Evolutionary conservation across 2,888 invertebrate species (phyloP).

Genomic region (Hymenopus coronatus): DNA sequence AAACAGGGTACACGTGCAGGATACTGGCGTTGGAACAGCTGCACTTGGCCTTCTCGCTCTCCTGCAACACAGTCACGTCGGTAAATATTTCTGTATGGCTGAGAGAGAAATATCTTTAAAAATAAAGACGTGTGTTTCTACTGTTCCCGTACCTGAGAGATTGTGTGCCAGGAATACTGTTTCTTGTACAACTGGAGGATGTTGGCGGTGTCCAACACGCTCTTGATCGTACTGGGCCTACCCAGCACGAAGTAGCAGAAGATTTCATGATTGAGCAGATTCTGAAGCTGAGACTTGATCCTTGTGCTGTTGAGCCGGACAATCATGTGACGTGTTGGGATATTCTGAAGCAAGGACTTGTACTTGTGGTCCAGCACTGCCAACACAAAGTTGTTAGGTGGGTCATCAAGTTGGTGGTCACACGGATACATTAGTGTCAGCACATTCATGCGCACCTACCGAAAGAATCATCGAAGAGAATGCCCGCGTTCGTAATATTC

Average conservation of each 20-base stretch:
- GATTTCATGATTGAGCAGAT: constrained; percentile 76
- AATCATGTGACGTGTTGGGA: constrained; percentile 87
- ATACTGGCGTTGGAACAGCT: constrained; percentile 74
- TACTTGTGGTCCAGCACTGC: constrained; percentile 91
- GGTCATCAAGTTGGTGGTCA: too few species aligned
- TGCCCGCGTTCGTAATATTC: constrained; percentile 88
- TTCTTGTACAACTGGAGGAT: constrained; percentile 73
- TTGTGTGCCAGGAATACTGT: constrained; percentile 84
- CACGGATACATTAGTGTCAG: background rate
- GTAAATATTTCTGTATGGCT: too few species aligned
- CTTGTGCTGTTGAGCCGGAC: constrained; percentile 41
- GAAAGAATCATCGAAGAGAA: constrained; percentile 84
- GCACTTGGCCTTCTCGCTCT: constrained; percentile 70
- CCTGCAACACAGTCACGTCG: constrained; percentile 44
- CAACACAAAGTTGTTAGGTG: background rate
- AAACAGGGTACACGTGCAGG: constrained; percentile 69
- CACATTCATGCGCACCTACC: constrained; percentile 51
- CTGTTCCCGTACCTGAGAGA: constrained; percentile 61
- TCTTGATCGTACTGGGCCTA: constrained; percentile 65
- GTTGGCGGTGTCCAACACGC: constrained; percentile 67
- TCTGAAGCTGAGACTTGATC: constrained; percentile 61
- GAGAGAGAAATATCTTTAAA: too few species aligned
- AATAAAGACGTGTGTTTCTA: too few species aligned
- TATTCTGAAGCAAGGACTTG: constrained; percentile 83
- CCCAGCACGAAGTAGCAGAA: constrained; percentile 87